phyloP scores from a whole-genome alignment of 2,888 invertebrate species.

The Liopterus haemorrhoidalis region DNA sequence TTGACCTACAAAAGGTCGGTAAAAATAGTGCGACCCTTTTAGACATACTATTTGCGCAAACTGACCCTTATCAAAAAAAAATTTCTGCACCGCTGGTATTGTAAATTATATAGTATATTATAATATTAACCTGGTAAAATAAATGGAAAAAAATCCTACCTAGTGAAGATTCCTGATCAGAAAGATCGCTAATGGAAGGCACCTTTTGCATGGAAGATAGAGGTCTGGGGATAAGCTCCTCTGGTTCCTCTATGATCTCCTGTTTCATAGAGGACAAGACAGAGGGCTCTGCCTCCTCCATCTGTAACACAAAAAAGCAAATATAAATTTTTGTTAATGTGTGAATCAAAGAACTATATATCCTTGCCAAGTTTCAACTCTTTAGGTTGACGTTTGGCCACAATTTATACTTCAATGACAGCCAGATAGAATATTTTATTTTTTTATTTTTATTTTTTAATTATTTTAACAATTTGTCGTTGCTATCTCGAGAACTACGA shows the following conservation, averaged over 20 bases:
- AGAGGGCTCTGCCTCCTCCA: slow-evolving; percentile 41
- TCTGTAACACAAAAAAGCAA: slow-evolving; percentile 37
- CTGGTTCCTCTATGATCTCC: slow-evolving; percentile 52
- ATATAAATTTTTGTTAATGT: no score
- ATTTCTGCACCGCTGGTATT: neutral
- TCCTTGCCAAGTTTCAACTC: no score
- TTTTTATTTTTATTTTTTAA: no score
- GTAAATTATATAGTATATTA: no score
- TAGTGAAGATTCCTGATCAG: slow-evolving; percentile 82
- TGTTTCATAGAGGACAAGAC: slow-evolving; percentile 48
- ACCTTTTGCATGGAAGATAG: slow-evolving; percentile 70
- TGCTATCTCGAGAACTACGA: no score
- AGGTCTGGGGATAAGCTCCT: slow-evolving; percentile 52
- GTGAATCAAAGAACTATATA: no score
- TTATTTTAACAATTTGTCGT: no score
- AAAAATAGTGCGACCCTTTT: neutral
- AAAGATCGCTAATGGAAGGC: slow-evolving; percentile 83
- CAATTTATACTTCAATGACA: no score
- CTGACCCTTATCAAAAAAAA: neutral
- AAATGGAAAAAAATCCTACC: slow-evolving; percentile 75
- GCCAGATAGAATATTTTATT: no score
- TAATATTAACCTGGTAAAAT: no score
- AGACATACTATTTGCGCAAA: neutral
- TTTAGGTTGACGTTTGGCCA: no score
- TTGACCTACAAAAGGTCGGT: neutral